These are phyloP conservation scores for Stomatorhinus ivindoensis DNA, from an alignment of 2,113 vertebrate species.

Conservation along the genomic window DNA sequence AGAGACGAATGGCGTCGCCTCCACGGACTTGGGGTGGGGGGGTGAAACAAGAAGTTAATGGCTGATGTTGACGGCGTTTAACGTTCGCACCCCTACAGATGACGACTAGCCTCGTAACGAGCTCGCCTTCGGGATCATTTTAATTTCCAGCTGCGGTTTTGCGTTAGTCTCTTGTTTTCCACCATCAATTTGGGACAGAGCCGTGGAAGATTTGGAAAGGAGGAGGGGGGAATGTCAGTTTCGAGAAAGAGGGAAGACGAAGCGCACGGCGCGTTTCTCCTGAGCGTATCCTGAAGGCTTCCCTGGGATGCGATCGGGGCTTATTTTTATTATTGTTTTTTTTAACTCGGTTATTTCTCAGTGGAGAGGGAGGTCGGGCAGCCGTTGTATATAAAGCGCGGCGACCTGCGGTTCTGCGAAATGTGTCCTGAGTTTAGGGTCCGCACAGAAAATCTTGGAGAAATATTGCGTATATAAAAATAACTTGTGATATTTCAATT, in stretches of 20 bases:
- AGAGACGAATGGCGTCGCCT: slow-evolving; percentile 40
- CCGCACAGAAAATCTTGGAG: slow-evolving; percentile 1
- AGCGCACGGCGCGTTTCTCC: background rate
- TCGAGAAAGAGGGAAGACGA: background rate
- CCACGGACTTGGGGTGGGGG: background rate
- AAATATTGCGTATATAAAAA: background rate
- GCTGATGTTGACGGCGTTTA: background rate
- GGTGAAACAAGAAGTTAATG: background rate
- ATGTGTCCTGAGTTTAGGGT: slow-evolving; percentile 32
- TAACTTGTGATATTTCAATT: background rate
- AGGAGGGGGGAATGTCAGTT: background rate
- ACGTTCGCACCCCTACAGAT: background rate
- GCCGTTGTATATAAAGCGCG: slow-evolving; percentile 27
- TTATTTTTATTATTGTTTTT: background rate
- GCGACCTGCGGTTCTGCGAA: slow-evolving; percentile 9
- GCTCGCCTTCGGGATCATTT: background rate
- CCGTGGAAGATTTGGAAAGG: background rate
- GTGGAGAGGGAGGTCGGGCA: background rate
- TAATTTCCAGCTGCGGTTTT: background rate
- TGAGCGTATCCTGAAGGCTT: background rate
- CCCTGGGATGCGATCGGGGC: background rate
- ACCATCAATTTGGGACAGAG: background rate
- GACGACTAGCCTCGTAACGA: background rate
- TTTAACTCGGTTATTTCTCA: background rate
- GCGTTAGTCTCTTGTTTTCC: background rate